Base-by-base conservation (phyloP, 2,113 vertebrate genomes). In the Acinonyx jubatus region DNA sequence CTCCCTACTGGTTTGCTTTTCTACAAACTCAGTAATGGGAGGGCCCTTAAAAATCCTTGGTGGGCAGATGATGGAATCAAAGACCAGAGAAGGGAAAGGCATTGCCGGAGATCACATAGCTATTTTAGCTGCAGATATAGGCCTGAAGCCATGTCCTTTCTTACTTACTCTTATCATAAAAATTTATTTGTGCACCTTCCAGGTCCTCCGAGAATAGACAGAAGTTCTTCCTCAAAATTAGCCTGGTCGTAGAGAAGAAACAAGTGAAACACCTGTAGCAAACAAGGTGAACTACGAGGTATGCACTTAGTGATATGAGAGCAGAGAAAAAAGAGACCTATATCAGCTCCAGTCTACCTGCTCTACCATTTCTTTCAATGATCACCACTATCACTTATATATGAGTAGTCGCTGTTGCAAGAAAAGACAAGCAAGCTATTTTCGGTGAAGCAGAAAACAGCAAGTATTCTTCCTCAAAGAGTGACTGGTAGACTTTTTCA, bases 361-460 rank as follows among this genome's bases (percentile, higher is more conserved):
- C 33, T 23, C 21, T 5, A 33, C 1, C 23, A 33, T 27, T 57
- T 41, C 87, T 61, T 73, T 93, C 91, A n/a, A 79, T 27, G 25
- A 80, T 52, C 71, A 78, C 41, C 6, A 71, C 29, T 57, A 36
- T 41, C 23, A 69, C 55, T 88, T 48, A 81, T 48, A 33, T 36
- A 16, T 66, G 29, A 94, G 33, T 13, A 23, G 50, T 83, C 69
- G 55, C 80, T 69, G 19, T 45, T 55, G 41, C 18, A 78, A 86
- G 71, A 63, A 92, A 90, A 89, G 14, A 16, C 41, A 23, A 52
- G 41, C 55, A 45, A 74, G 74, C 36, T 86, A 85, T 84, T 55
- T 86, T 76, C 52, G 95, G 45, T 61, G 84, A 93, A 94, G 38
- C 61, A 68, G 52, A 65, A 98, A 93, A 93, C 15, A 89, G 81